Evolutionary conservation across 2,888 invertebrate genomes (phyloP), one percentile per base, ranked within the genome.

Genomic region (Hydroisotoma schaefferi): DNA sequence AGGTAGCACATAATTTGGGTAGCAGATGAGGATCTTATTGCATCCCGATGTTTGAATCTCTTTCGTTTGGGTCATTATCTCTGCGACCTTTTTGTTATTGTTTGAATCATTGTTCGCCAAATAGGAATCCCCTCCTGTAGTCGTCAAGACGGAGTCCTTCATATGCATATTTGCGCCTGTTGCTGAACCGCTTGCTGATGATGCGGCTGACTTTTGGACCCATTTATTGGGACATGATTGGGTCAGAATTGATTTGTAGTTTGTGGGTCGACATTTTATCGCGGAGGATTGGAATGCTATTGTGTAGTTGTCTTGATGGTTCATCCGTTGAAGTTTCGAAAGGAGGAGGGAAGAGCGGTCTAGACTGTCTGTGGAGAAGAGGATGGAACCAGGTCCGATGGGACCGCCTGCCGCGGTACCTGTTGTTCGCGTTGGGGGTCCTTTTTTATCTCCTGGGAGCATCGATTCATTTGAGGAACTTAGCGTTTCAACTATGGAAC

Each of bases 231-330:
- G n/a, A n/a, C n/a, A n/a, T n/a, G n/a, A n/a, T n/a, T n/a, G n/a
- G n/a, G n/a, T n/a, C n/a, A n/a, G n/a, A n/a, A n/a, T n/a, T n/a
- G n/a, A n/a, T n/a, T n/a, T n/a, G n/a, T n/a, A n/a, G n/a, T n/a
- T n/a, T n/a, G n/a, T n/a, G n/a, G n/a, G n/a, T n/a, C n/a, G n/a
- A n/a, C n/a, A n/a, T n/a, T n/a, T n/a, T n/a, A n/a, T n/a, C n/a
- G n/a, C n/a, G 2, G 26, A 6, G 2, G 22, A 12, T 80, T 93
- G 92, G 75, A 94, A 94, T 71, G 93, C 93, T 75, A 94, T 92
- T 68, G 93, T 94, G 77, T 94, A 94, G 80, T 94, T 94, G 78
- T 27, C 28, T 92, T 89, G 80, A 93, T 92, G 78, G 92, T 91
- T 65, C 90, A 57, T n/a, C n/a, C 79, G 89, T 88, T 78, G 93